Evolutionary conservation across 2,888 invertebrate genomes (phyloP), one percentile per base, ranked within the genome.

Genomic region (Pemphredon lugubris): DNA sequence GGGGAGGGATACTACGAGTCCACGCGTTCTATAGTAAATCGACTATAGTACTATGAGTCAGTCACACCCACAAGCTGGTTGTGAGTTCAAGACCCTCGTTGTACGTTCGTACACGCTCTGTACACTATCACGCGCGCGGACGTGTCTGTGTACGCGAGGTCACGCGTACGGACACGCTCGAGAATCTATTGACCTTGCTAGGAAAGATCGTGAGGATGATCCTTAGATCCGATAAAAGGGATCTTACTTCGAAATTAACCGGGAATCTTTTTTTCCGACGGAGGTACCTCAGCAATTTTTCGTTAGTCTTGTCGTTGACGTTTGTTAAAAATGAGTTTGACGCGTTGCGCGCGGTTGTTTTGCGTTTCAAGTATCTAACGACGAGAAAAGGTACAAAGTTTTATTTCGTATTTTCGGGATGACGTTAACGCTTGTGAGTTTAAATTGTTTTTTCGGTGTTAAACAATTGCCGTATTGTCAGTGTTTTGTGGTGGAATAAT

Each of bases 21-120:
- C 75, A 73, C 84, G 83, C 86, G 80, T 82, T 84, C 87, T 88
- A 87, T 88, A 88, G 88, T 88, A 88, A 88, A 86, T 85, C 86
- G 86, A 84, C 86, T 87, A 86, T 87, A 88, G 86, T 88, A 88
- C 86, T 88, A 88, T 88, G 87, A 88, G 87, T 88, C 87, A 88
- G 87, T 88, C 87, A 88, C 87, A 87, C 87, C 87, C 87, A 87
- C 87, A 83, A 87, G 87, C 77, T 77, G 81, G 77, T 81, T 80
- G 83, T 77, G 87, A 80, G 87, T 87, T 88, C 88, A 88, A 88
- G 86, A 88, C 84, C 87, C 88, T 88, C 86, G 80, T 79, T 82
- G 82, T 82, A 82, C 81, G 75, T 76, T 73, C 78, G 73, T 83
- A 74, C 71, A 74, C 66, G 26, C 16, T 39, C 47, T 66, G 37